Conservation (phyloP, 2,888 invertebrate genomes). For the Acleris sparsana region DNA sequence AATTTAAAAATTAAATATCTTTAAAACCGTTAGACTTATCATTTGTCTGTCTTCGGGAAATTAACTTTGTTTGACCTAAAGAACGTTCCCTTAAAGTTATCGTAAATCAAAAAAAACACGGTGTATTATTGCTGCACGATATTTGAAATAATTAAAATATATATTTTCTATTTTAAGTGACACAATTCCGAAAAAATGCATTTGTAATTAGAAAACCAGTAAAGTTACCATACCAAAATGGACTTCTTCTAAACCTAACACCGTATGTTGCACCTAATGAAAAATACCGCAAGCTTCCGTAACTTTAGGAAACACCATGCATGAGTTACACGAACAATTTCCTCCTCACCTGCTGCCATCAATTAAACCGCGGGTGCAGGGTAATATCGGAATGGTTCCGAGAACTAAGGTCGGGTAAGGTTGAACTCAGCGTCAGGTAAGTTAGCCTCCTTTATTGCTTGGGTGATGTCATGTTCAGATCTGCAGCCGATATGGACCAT, state of each 20-base stretch:
- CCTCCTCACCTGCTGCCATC: slow-evolving; percentile 8
- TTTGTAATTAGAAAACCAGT: too few relatives aligned
- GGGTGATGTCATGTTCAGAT: background rate
- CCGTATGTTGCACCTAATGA: background rate
- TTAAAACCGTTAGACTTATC: too few relatives aligned
- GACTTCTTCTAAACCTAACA: background rate
- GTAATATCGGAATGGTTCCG: slow-evolving; percentile 16
- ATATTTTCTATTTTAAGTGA: too few relatives aligned
- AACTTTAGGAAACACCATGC: slow-evolving; percentile 13
- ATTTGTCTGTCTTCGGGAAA: too few relatives aligned
- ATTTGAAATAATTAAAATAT: too few relatives aligned
- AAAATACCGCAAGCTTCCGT: background rate
- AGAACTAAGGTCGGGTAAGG: slow-evolving; percentile 3
- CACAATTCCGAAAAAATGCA: too few relatives aligned
- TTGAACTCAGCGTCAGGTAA: background rate
- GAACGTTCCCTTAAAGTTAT: too few relatives aligned
- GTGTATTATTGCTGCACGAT: too few relatives aligned
- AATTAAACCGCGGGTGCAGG: slow-evolving; percentile 28
- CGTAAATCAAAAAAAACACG: too few relatives aligned
- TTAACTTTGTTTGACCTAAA: too few relatives aligned
- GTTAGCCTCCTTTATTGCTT: background rate
- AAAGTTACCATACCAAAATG: too few relatives aligned
- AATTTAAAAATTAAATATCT: too few relatives aligned
- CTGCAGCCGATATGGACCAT: background rate
- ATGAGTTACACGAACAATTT: slow-evolving; percentile 19